A percentile compares a stretch with the other conserved stretches of the same genome.
Conservation (phyloP, 2,888 invertebrate genomes). For the Adelognathus sp. region DNA sequence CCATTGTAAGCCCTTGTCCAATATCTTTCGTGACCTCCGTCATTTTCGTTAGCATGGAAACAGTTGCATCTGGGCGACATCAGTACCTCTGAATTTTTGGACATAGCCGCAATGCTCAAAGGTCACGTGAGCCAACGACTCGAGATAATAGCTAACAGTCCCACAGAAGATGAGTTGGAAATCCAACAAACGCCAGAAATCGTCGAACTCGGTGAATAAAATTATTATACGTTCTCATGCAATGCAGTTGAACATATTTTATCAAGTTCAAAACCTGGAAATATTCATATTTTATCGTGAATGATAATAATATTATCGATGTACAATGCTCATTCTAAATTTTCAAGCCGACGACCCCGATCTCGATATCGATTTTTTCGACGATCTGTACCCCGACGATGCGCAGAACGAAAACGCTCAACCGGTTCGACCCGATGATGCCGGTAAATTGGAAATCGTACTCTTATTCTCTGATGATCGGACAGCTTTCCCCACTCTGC, state of each 20-base stretch:
- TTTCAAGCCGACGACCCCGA: background rate
- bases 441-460: too few species aligned
- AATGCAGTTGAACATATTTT: background rate
- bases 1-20: too few species aligned
- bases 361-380: background rate
- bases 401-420: background rate
- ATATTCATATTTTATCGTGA: too few species aligned
- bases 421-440: background rate
- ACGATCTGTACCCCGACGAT: background rate
- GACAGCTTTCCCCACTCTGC: too few species aligned
- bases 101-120: background rate
- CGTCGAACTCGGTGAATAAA: background rate
- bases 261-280: background rate
- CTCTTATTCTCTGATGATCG: too few species aligned
- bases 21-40: too few species aligned
- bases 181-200: background rate
- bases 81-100: background rate
- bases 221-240: background rate
- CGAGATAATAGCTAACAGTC: background rate
- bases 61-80: background rate
- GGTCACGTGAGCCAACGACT: background rate
- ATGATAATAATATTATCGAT: too few species aligned
- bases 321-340: background rate
- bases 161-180: conserved; percentile 2
- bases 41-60: conserved; percentile 1